Percentiles rank a stretch among this genome's conserved stretches.
Evolutionary conservation across 2,797 vertebrate genomes (phyloP).

Genomic region (Enteromius unitaeniatus): DNA sequence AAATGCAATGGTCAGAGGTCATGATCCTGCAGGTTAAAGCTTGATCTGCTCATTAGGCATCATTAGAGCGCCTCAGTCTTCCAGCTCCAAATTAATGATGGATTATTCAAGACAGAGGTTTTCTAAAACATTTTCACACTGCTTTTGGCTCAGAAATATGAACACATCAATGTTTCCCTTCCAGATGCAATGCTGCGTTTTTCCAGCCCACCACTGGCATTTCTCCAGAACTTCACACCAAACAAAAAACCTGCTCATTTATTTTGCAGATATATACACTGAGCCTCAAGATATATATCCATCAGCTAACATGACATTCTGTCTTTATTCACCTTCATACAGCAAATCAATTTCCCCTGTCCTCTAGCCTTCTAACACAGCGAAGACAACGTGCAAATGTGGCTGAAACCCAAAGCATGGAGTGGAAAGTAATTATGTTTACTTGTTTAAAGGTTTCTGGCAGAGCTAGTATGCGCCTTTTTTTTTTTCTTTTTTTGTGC

Average conservation of each 20-base stretch:
- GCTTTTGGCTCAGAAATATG: constrained; percentile 34
- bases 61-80: constrained; percentile 10
- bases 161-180: constrained; percentile 36
- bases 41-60: constrained; percentile 1
- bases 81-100: constrained; percentile 24
- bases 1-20: constrained; percentile 6
- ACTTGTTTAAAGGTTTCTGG: constrained; percentile 37
- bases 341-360: constrained; percentile 51
- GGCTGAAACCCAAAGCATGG: constrained; percentile 45
- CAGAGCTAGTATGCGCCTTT: neutral
- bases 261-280: constrained; percentile 48
- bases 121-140: constrained; percentile 26
- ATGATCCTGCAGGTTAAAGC: neutral
- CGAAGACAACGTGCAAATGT: constrained; percentile 25
- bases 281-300: constrained; percentile 49
- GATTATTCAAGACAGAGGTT: constrained; percentile 27
- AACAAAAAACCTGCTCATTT: constrained; percentile 38
- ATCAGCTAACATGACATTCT: constrained; percentile 45
- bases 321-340: constrained; percentile 43
- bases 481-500: constrained; percentile 7
- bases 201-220: constrained; percentile 32
- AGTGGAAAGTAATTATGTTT: constrained; percentile 48
- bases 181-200: constrained; percentile 19
- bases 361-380: constrained; percentile 35
- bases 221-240: constrained; percentile 43